Conservation (phyloP, 2,797 vertebrate species). For the Rhadinocentrus ornatus region DNA sequence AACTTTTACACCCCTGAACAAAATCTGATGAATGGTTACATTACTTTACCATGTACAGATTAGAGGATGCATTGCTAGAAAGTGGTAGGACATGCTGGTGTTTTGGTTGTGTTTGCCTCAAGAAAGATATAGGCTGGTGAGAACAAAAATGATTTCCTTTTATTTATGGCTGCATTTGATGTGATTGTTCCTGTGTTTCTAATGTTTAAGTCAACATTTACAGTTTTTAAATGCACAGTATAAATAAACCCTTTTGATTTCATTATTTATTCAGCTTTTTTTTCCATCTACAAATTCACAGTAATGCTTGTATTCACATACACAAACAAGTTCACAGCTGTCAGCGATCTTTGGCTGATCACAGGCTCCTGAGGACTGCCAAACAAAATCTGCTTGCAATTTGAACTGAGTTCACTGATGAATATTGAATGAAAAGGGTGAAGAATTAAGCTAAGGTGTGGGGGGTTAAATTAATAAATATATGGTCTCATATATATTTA, state of each 20-base stretch:
- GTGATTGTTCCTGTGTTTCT: neutral
- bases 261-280: conserved; percentile 18
- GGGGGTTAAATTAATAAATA: conserved; percentile 79
- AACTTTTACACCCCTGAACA: conserved; percentile 11
- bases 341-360: conserved; percentile 45
- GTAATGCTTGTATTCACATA: conserved; percentile 17
- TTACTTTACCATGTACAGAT: conserved; percentile 7
- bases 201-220: conserved; percentile 1
- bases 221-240: neutral
- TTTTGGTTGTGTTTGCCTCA: conserved; percentile 28
- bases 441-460: conserved; percentile 73
- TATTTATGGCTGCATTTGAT: neutral
- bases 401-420: conserved; percentile 50
- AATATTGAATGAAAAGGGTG: conserved; percentile 73
- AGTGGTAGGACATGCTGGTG: neutral
- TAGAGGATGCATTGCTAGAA: conserved; percentile 11
- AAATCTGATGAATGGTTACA: conserved; percentile 15
- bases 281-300: conserved; percentile 14
- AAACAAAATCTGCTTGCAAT: conserved; percentile 67
- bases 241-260: conserved; percentile 5
- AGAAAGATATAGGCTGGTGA: neutral
- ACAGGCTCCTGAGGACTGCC: conserved; percentile 50
- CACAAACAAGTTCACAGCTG: conserved; percentile 36
- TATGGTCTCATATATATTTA: conserved; percentile 74
- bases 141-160: neutral